phyloP scores from a whole-genome alignment of 1,140 invertebrate genomes.

The silkworm (Bombyx mori) region DNA sequence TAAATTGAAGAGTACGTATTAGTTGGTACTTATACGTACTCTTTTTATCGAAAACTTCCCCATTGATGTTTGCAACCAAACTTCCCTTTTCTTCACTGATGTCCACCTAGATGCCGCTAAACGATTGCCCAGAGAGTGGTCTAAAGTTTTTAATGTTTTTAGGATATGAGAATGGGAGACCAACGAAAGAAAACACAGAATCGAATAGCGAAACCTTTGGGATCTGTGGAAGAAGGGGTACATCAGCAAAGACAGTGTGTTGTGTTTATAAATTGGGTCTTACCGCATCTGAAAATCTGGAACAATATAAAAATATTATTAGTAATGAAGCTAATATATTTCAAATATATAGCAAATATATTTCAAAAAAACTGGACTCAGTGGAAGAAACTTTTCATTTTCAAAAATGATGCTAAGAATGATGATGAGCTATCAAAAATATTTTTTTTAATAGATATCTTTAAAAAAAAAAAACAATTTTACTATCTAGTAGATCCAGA shows the following conservation, averaged over 20 bases:
- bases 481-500: too few relatives aligned
- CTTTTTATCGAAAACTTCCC: not conserved
- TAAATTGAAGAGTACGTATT: too few relatives aligned
- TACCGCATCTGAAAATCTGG: slow-evolving; percentile 14
- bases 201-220: not conserved
- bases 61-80: not conserved
- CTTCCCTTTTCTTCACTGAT: not conserved
- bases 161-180: not conserved
- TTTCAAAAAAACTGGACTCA: too few relatives aligned
- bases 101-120: not conserved
- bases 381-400: too few relatives aligned
- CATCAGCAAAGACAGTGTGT: not conserved
- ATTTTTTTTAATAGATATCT: too few relatives aligned
- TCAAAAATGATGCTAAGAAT: too few relatives aligned
- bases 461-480: too few relatives aligned
- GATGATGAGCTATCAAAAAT: too few relatives aligned
- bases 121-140: not conserved
- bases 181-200: too few relatives aligned
- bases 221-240: not conserved
- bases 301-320: slow-evolving; percentile 14
- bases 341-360: too few relatives aligned
- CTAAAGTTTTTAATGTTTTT: not conserved
- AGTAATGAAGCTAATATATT: not conserved
- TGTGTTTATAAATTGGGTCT: not conserved
- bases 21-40: not conserved